These are phyloP conservation scores for Actinia tenebrosa DNA, from an alignment of 64 coral and sea anemone species.

Conservation along the genomic window DNA sequence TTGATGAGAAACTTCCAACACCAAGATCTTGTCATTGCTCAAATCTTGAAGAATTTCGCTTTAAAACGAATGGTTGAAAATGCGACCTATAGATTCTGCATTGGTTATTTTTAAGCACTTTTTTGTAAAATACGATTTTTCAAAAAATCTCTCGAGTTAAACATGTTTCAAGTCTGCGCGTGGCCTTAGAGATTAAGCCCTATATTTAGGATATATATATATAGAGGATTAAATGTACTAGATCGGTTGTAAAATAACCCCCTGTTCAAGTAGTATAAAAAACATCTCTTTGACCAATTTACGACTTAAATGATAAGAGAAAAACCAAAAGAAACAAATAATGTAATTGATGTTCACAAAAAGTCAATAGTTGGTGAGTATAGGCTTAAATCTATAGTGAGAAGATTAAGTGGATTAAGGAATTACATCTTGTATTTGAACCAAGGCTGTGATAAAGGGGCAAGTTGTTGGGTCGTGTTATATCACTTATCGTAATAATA, in stretches of 20 bases:
- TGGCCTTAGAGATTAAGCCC: neutral
- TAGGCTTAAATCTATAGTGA: neutral
- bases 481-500: neutral
- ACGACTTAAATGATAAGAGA: no score
- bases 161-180: neutral
- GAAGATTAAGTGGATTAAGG: neutral
- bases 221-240: neutral
- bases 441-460: neutral
- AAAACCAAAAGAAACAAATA: no score
- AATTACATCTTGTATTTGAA: neutral
- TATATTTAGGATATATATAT: neutral
- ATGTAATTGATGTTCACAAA: no score
- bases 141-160: no score
- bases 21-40: no score
- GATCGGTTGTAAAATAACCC: neutral
- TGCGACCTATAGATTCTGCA: no score
- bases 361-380: neutral
- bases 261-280: neutral
- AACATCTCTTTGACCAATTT: neutral
- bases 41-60: no score
- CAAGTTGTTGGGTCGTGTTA: neutral
- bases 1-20: no score
- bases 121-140: no score
- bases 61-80: no score
- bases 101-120: no score